phyloP scores from a whole-genome alignment of 2,113 vertebrate species.

The Myodes glareolus region DNA sequence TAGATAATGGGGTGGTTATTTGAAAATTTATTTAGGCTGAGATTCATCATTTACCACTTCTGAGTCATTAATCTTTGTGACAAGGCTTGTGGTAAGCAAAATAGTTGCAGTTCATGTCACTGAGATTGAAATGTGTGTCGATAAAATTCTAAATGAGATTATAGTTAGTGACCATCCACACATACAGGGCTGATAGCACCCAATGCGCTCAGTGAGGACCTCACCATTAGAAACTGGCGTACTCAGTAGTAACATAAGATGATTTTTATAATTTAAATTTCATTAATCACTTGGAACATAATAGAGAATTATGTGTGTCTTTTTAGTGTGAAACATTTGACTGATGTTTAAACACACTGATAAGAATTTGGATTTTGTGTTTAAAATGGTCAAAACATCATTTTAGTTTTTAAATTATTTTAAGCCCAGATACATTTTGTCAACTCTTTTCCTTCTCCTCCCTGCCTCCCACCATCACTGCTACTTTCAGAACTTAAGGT shows the following conservation, averaged over 20 bases:
- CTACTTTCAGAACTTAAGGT: background rate
- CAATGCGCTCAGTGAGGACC: background rate
- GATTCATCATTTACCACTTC: conserved; percentile 23
- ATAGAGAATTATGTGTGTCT: background rate
- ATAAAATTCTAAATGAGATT: conserved; percentile 56
- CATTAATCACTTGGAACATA: background rate
- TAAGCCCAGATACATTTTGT: background rate
- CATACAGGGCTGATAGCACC: conserved; percentile 7
- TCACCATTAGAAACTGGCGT: background rate
- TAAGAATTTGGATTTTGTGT: background rate
- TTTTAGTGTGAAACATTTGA: background rate
- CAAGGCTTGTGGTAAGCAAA: conserved; percentile 35
- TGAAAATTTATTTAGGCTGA: conserved; percentile 38
- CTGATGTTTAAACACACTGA: background rate
- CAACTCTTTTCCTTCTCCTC: background rate
- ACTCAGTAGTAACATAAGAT: conserved; percentile 3
- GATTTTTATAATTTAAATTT: background rate
- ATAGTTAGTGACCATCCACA: conserved; percentile 25
- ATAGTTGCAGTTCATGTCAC: conserved; percentile 5
- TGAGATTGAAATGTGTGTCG: conserved; percentile 32
- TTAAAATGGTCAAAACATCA: background rate
- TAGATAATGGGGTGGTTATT: conserved; percentile 56
- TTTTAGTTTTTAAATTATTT: background rate
- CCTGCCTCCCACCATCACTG: background rate
- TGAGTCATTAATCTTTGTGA: conserved; percentile 66